Evolutionary conservation across 2,113 vertebrate genomes (phyloP), one percentile per base, ranked within the genome.

Genomic region (Cyrtonyx montezumae): DNA sequence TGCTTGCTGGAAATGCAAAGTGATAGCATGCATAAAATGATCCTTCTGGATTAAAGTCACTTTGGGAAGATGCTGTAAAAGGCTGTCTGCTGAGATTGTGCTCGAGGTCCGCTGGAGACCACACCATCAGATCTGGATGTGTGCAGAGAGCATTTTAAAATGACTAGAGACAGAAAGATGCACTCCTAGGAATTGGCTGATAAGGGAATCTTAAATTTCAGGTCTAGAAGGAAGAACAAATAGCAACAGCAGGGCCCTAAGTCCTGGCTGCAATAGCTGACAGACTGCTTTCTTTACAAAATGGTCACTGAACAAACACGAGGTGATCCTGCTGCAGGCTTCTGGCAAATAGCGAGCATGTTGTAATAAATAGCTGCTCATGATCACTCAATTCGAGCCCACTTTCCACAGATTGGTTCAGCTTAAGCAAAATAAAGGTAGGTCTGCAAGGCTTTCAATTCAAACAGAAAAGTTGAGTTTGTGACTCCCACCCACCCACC

Each of bases 11-110:
- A 79, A 90, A 91, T 81, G 61, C 88, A 56, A 87, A 84, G 84
- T 0, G 53, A 94, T 68, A 61, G 88, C 88, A 42, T 11, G 80
- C 90, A 71, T 13, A 40, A 79, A 94, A 79, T 2, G 1, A 65
- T 96, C 65, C 0, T 9, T 69, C 26, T 84, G 77, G 66, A 87
- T 96, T 88, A 90, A 66, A 96, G 70, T 87, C 91, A 92, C 91
- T 84, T 71, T 65, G 92, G 91, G 80, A 88, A 90, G 56, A 90
- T 62, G 8, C 86, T 92, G 86, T 61, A 79, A 94, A 73, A 91
- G 70, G 62, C 91, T 92, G 73, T 79, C 95, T 94, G 71, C 77
- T 76, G 84, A 86, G 92, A 95, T 34, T 78, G 92, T 75, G 85
- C 78, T 80, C 6, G 51, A 93, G 65, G 37, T 75, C 86, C 16